Evolutionary conservation across 92 coral and sea anemone genomes (phyloP), one percentile per base, ranked within the genome.

Genomic region (Nematostella vectensis): DNA sequence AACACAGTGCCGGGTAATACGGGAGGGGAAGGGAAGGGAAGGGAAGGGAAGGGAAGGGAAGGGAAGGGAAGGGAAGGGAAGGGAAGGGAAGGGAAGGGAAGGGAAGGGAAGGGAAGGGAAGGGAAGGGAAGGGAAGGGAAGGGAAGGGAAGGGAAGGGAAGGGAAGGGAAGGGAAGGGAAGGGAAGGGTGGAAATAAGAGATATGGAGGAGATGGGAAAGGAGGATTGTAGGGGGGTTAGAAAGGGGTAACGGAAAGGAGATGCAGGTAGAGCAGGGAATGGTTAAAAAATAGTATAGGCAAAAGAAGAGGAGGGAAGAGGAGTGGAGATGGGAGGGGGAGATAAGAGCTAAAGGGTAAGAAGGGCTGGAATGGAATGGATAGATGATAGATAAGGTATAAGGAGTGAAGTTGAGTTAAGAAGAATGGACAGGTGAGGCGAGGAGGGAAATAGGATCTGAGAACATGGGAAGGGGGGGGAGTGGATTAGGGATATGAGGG

Each of bases 1-100:
- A 11, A 30, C 17, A 12, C 60, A 55, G 21, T 55, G 60, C 60
- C 18, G 43, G 24, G 60, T 55, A 31, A 30, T n/a, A n/a, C n/a
- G 60, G 30, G 16, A 33, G 15, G 40, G 51, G 51, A 45, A 45
- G 51, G 51, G 51, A 45, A 45, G 51, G 51, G 51, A 45, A 45
- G 51, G 51, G 51, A 45, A 45, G 51, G 51, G 51, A 45, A 45
- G 51, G 51, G 51, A 45, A 45, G 51, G 51, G 51, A 45, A 45
- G 51, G 51, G 51, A 45, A 45, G 51, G 51, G 51, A 45, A 45
- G 51, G 51, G 51, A 45, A 45, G 51, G 51, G 51, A 45, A 45
- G 51, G 51, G 51, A 45, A 45, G 51, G 51, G 51, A 45, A 45
- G 51, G 51, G 51, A 45, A 45, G 51, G 51, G 51, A 45, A 45